Conservation (phyloP, 2,888 invertebrate genomes). For the Melangyna quadrimaculata region DNA sequence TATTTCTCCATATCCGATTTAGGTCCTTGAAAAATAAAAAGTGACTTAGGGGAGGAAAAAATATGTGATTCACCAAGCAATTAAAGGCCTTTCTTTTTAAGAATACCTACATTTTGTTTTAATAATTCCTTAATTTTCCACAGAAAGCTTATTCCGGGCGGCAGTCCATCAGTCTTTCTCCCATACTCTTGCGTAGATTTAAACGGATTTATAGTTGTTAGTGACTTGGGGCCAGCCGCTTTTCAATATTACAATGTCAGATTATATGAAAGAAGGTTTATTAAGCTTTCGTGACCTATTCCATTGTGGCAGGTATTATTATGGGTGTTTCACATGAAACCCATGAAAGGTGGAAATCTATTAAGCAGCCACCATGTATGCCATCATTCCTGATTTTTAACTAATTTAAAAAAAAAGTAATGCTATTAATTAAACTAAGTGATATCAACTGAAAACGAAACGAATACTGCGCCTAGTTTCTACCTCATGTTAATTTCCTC, state of each 20-base stretch:
- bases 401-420: conserved; percentile 40
- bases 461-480: conserved; percentile 32
- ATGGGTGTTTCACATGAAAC: conserved; percentile 49
- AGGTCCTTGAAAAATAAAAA: neutral
- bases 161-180: neutral
- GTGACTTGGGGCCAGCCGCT: neutral
- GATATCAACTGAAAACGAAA: conserved; percentile 32
- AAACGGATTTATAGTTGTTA: conserved; percentile 25
- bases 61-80: neutral
- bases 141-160: neutral
- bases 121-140: neutral
- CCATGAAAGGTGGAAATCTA: conserved; percentile 46
- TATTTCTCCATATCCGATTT: neutral
- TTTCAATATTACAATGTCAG: conserved; percentile 25
- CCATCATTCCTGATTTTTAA: conserved; percentile 49
- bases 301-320: conserved; percentile 13
- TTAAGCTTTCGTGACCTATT: conserved; percentile 50
- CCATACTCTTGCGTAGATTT: neutral
- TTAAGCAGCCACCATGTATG: conserved; percentile 35
- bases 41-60: neutral
- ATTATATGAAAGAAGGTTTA: conserved; percentile 39
- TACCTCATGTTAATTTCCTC: conserved; percentile 6
- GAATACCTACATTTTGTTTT: neutral
- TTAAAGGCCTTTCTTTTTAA: neutral
- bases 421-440: conserved; percentile 60